Percentiles rank a stretch among this genome's conserved stretches.
Conservation (phyloP, 2,797 vertebrate genomes). For the Pterois miles region DNA sequence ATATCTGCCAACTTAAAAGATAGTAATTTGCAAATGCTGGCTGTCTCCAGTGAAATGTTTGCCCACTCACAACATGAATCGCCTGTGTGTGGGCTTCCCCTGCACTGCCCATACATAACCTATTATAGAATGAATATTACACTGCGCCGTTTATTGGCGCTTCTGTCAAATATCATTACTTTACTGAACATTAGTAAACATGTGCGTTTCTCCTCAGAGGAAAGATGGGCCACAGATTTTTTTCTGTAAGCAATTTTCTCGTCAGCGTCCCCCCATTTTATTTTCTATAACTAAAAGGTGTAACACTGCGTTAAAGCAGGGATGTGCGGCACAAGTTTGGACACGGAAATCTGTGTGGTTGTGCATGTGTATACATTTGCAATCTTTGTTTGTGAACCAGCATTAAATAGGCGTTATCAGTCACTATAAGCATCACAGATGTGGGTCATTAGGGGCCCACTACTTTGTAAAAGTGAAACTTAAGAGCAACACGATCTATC, state of each 20-base stretch:
- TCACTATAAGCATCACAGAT: accelerated
- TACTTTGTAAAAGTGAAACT: too few relatives aligned
- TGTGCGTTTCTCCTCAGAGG: background rate
- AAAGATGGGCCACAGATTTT: background rate
- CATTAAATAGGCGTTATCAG: too few relatives aligned
- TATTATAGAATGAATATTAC: conserved; percentile 52
- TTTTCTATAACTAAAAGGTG: conserved; percentile 6
- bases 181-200: conserved; percentile 29
- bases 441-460: too few relatives aligned
- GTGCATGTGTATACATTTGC: background rate
- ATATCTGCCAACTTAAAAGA: conserved; percentile 71
- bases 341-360: background rate
- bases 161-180: conserved; percentile 45
- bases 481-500: too few relatives aligned
- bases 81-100: conserved; percentile 64
- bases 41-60: conserved; percentile 67
- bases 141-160: conserved; percentile 1
- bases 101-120: conserved; percentile 50
- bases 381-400: background rate
- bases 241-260: conserved; percentile 17
- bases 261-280: background rate
- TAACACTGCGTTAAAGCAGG: background rate
- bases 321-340: background rate
- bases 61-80: conserved; percentile 70
- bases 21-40: conserved; percentile 71